Evolutionary conservation across 1,140 invertebrate genomes (phyloP).

Genomic region (Drosophila burlai): DNA sequence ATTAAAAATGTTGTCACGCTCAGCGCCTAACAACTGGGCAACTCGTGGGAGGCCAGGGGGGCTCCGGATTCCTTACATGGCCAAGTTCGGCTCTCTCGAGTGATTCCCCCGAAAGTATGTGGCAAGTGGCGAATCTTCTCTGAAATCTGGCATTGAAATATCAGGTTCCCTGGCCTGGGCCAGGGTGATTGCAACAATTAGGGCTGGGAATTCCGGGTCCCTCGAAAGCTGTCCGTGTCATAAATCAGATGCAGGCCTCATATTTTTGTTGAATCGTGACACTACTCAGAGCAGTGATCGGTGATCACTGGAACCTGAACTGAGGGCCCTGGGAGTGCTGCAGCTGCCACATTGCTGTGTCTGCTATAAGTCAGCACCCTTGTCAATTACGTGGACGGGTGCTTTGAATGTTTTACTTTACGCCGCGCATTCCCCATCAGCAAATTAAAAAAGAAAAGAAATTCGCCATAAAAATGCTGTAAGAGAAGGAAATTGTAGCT

Average conservation of each 20-base stretch:
- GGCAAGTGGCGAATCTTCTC: constrained; percentile 11
- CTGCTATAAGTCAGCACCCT: constrained; percentile 39
- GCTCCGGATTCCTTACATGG: constrained; percentile 8
- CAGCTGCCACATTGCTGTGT: constrained; percentile 4
- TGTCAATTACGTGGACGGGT: constrained; percentile 36
- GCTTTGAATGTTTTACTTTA: constrained; percentile 15
- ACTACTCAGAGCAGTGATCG: background rate
- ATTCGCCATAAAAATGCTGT: constrained; percentile 19
- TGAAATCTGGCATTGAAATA: constrained; percentile 1
- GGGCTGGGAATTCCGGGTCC: background rate
- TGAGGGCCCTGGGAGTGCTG: background rate
- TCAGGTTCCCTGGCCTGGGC: background rate
- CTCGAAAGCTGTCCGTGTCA: background rate
- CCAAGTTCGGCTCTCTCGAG: constrained; percentile 14
- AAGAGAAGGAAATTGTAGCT: constrained; percentile 27
- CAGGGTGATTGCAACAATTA: constrained; percentile 4
- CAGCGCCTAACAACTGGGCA: constrained; percentile 24
- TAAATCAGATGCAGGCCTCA: background rate
- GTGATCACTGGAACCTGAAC: background rate
- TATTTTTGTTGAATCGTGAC: background rate
- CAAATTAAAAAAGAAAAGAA: constrained; percentile 19
- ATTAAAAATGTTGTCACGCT: constrained; percentile 74
- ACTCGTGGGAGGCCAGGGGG: background rate
- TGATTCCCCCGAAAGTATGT: constrained; percentile 28
- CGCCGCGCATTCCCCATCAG: constrained; percentile 9